Percentiles rank a stretch among this genome's conserved stretches.
phyloP scores from a whole-genome alignment of 2,797 vertebrate species.

The Bryconaethiops microstoma region DNA sequence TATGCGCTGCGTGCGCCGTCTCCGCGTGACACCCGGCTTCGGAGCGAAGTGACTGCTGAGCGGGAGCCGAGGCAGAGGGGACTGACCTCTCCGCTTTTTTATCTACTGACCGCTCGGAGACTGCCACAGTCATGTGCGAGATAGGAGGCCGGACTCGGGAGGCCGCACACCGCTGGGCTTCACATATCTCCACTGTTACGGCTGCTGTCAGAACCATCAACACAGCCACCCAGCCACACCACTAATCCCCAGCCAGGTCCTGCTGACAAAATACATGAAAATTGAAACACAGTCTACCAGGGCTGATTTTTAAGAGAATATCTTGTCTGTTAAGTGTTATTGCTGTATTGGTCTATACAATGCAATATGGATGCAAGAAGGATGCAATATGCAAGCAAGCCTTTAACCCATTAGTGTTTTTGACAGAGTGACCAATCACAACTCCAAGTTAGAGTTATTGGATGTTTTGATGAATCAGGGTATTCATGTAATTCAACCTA shows the following conservation, averaged over 20 bases:
- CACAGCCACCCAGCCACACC: neutral
- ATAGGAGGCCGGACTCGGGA: slow-evolving; percentile 40
- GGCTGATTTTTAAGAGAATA: neutral
- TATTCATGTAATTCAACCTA: too few relatives aligned
- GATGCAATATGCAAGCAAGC: too few relatives aligned
- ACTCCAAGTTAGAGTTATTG: too few relatives aligned
- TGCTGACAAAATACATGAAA: neutral
- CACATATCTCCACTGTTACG: neutral
- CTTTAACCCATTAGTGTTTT: too few relatives aligned
- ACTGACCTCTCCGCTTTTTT: slow-evolving; percentile 30
- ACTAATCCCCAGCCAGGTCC: neutral
- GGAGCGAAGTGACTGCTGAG: slow-evolving; percentile 21
- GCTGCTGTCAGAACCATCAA: neutral
- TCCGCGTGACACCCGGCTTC: slow-evolving; percentile 6
- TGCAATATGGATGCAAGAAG: too few relatives aligned
- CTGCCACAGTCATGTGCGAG: slow-evolving; percentile 48
- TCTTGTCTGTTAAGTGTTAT: neutral
- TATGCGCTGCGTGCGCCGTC: slow-evolving; percentile 43
- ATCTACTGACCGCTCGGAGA: slow-evolving; percentile 35
- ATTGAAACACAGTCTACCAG: neutral
- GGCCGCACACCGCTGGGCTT: neutral
- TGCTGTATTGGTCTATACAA: neutral
- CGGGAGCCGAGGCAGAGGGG: slow-evolving; percentile 4
- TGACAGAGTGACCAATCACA: too few relatives aligned
- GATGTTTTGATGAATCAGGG: too few relatives aligned